These are phyloP conservation scores for Bombus confusus DNA, from an alignment of 1,140 invertebrate genomes.

Conservation along the genomic window DNA sequence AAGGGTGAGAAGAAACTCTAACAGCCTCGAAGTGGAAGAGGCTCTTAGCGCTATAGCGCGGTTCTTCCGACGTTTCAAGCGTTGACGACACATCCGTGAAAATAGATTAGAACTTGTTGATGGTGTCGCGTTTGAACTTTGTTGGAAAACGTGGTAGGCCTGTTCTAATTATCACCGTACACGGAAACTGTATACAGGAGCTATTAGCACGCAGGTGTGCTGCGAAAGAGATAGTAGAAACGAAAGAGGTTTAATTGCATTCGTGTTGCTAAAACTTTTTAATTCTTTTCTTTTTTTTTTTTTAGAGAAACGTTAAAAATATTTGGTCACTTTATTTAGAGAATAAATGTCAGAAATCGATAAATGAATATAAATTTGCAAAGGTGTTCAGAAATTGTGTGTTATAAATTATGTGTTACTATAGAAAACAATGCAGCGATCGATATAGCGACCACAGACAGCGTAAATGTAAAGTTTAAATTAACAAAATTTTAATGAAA, in stretches of 20 bases:
- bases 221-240: background rate
- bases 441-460: too few relatives aligned
- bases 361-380: too few relatives aligned
- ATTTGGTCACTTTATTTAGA: background rate
- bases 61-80: background rate
- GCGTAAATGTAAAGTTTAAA: too few relatives aligned
- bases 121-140: constrained; percentile 6
- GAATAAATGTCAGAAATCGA: background rate
- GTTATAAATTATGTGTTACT: too few relatives aligned
- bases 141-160: background rate
- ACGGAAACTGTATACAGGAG: background rate
- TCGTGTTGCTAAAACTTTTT: background rate
- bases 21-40: background rate
- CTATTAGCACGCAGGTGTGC: background rate
- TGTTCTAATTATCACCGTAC: background rate
- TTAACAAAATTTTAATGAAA: too few relatives aligned
- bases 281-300: background rate
- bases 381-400: too few relatives aligned
- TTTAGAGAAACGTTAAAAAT: background rate
- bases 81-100: background rate
- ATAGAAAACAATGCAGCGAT: too few relatives aligned
- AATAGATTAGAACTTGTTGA: constrained; percentile 19
- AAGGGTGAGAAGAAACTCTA: constrained; percentile 6
- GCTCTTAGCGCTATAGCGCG: background rate
- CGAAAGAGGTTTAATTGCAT: background rate